Conservation (phyloP, 2,797 vertebrate genomes). For the Hylomyscus alleni region DNA sequence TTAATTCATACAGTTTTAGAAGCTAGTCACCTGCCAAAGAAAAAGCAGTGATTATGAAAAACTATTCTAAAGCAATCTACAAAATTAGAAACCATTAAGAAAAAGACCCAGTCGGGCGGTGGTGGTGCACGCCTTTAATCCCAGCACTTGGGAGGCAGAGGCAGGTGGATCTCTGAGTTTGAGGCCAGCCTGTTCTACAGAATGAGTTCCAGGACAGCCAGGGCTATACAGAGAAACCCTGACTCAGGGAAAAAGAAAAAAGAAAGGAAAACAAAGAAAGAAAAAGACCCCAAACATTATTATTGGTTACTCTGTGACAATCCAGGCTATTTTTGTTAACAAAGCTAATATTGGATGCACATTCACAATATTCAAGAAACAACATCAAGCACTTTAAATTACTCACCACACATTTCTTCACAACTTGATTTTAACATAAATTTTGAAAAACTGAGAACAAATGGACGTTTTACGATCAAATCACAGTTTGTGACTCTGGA, state of each 20-base stretch:
- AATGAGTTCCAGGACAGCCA: too few species aligned
- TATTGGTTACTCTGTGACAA: not conserved
- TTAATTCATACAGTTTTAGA: not conserved
- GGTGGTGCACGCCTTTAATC: too few species aligned
- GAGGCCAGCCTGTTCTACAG: too few species aligned
- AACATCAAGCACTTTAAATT: not conserved
- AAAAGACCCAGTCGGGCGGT: too few species aligned
- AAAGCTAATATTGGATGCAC: not conserved
- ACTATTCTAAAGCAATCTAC: not conserved
- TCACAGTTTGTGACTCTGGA: not conserved
- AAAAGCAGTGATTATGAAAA: not conserved
- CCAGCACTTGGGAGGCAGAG: too few species aligned
- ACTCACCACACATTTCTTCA: not conserved
- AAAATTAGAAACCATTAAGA: not conserved
- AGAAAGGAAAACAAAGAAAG: too few species aligned
- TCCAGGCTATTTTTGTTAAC: not conserved
- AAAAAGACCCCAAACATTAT: too few species aligned
- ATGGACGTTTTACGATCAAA: not conserved
- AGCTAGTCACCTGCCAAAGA: not conserved
- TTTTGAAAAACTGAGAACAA: not conserved
- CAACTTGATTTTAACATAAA: not conserved
- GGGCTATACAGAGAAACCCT: too few species aligned
- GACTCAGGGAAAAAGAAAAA: too few species aligned
- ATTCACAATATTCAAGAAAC: not conserved
- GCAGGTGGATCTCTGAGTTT: too few species aligned